Conservation (phyloP, 2,113 vertebrate species). For the Turnix velox region DNA sequence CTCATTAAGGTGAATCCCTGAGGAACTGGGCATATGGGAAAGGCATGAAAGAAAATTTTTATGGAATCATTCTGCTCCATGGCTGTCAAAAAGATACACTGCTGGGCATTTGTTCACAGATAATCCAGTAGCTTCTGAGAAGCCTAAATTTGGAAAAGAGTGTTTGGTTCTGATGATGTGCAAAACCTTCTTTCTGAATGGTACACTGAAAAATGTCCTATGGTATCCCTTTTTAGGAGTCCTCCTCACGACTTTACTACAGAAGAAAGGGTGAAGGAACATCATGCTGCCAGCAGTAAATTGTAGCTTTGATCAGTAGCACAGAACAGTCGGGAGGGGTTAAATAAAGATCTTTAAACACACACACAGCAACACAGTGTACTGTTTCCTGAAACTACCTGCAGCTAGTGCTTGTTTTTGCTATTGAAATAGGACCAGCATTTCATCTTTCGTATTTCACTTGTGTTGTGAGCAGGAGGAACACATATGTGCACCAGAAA, state of each 20-base stretch:
- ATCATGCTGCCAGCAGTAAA: not conserved
- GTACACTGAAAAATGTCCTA: not conserved
- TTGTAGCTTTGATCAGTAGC: not conserved
- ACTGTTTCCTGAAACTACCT: not conserved
- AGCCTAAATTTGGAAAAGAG: not conserved
- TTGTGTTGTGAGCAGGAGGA: not conserved
- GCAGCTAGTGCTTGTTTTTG: not conserved
- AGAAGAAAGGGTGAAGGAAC: not conserved
- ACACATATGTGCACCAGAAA: not conserved
- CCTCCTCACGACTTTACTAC: not conserved
- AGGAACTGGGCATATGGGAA: not conserved
- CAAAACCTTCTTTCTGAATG: not conserved
- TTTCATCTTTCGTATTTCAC: not conserved
- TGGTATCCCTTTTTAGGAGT: not conserved
- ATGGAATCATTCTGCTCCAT: not conserved
- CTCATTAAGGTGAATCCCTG: not conserved
- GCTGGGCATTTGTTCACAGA: not conserved
- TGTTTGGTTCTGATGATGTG: not conserved
- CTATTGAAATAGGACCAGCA: not conserved
- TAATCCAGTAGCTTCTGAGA: not conserved
- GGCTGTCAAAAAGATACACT: not conserved
- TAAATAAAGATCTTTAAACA: not conserved
- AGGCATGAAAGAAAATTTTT: not conserved
- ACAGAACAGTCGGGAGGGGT: not conserved
- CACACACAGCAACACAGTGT: no score